Percentiles rank a stretch among this genome's conserved stretches.
These are phyloP conservation scores for Hippocampus comes DNA, from an alignment of 2,113 vertebrate genomes.

Conservation along the genomic window DNA sequence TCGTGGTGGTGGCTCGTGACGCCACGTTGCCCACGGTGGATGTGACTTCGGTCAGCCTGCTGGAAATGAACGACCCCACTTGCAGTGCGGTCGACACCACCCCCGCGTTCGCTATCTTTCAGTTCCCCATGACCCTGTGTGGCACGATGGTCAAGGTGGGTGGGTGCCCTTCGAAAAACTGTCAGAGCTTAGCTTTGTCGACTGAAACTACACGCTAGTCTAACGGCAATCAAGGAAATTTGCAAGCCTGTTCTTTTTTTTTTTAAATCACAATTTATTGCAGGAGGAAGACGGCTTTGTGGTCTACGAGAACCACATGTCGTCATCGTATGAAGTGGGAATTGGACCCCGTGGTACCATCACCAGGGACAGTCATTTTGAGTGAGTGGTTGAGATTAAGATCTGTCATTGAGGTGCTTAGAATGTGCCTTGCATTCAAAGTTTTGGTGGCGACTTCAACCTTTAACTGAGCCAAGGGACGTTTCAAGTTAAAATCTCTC, in stretches of 20 bases:
- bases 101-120: conserved; percentile 61
- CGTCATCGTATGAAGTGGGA: conserved; percentile 63
- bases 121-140: conserved; percentile 69
- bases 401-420: background rate
- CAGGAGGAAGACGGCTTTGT: conserved; percentile 56
- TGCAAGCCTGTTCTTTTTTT: too few relatives aligned
- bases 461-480: too few relatives aligned
- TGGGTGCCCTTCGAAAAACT: background rate
- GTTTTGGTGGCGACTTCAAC: too few relatives aligned
- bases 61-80: conserved; percentile 33
- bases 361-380: conserved; percentile 73
- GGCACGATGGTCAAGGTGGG: conserved; percentile 57
- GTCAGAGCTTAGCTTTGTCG: too few relatives aligned
- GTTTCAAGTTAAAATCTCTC: too few relatives aligned
- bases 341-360: conserved; percentile 67
- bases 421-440: background rate
- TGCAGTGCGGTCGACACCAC: conserved; percentile 54
- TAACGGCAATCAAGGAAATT: background rate
- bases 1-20: conserved; percentile 65
- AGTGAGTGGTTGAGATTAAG: conserved; percentile 44
- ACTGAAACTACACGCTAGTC: background rate
- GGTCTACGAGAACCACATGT: conserved; percentile 72
- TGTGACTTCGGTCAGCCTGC: conserved; percentile 55
- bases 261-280: background rate
- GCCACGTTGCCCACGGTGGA: conserved; percentile 58